phyloP scores from a whole-genome alignment of 2,888 invertebrate species.

The Drosophila subsilvestris region DNA sequence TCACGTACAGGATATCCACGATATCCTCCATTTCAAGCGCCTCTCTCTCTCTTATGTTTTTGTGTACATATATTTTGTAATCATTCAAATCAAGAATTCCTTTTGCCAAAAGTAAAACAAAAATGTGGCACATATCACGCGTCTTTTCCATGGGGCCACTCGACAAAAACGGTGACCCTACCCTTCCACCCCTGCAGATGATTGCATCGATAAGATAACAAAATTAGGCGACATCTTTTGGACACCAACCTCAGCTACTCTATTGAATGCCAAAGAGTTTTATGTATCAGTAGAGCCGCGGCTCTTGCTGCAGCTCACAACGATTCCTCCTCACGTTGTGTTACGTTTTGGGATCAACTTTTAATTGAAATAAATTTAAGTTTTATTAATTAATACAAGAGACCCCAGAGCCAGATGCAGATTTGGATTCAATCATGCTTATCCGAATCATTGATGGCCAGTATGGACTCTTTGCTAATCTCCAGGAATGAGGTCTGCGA shows the following conservation, averaged over 20 bases:
- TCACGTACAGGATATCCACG: neutral
- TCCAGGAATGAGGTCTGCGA: slow-evolving; percentile 82
- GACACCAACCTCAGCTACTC: neutral
- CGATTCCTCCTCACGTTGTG: neutral
- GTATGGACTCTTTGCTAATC: slow-evolving; percentile 82
- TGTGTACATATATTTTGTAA: neutral
- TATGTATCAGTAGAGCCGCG: neutral
- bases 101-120: neutral
- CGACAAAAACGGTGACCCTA: neutral
- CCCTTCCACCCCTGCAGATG: neutral
- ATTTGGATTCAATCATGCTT: slow-evolving; percentile 7
- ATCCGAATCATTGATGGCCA: slow-evolving; percentile 31
- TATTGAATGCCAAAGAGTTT: neutral
- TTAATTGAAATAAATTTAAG: neutral
- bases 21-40: neutral
- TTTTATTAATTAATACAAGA: slow-evolving; percentile 13
- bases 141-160: neutral
- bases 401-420: no score
- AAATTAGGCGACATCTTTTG: neutral
- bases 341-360: neutral
- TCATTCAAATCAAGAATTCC: neutral
- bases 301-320: neutral
- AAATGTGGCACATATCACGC: neutral
- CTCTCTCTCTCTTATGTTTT: neutral
- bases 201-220: neutral